Evolutionary conservation across 37 sponge, comb jelly and placozoan species (phyloP).

Genomic region (Diacarnus erythraeanus): DNA sequence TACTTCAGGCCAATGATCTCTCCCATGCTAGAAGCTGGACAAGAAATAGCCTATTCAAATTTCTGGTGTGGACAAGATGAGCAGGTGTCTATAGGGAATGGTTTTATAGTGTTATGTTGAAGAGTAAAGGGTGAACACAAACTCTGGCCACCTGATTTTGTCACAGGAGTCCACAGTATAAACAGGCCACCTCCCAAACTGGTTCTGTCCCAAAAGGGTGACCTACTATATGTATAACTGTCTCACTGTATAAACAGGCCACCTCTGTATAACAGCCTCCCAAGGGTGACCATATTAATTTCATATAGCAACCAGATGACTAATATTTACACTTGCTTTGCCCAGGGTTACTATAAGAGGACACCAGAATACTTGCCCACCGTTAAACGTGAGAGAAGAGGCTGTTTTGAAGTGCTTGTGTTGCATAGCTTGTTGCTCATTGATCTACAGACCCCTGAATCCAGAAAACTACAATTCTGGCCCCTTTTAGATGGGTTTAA

Average conservation of each 20-base stretch:
- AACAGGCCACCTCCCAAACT: too few relatives aligned
- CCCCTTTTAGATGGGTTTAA: slow-evolving; percentile 63
- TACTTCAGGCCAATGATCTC: slow-evolving; percentile 68
- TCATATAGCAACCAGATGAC: too few relatives aligned
- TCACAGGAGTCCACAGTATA: too few relatives aligned
- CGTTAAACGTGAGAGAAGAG: slow-evolving; percentile 31
- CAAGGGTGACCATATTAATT: too few relatives aligned
- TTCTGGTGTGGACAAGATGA: slow-evolving; percentile 82
- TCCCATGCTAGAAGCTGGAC: slow-evolving; percentile 57
- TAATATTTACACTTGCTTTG: neutral
- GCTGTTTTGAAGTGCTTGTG: slow-evolving; percentile 81
- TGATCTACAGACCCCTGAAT: slow-evolving; percentile 53
- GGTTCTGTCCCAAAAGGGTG: neutral
- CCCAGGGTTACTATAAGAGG: slow-evolving; percentile 85
- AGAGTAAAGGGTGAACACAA: too few relatives aligned
- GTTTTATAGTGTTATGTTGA: too few relatives aligned
- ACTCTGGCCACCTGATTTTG: too few relatives aligned
- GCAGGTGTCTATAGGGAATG: too few relatives aligned
- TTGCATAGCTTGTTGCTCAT: slow-evolving; percentile 80
- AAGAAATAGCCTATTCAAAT: slow-evolving; percentile 56
- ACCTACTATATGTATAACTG: neutral
- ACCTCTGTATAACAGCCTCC: too few relatives aligned
- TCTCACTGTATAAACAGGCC: too few relatives aligned
- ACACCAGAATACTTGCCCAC: slow-evolving; percentile 78
- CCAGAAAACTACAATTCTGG: slow-evolving; percentile 60